phyloP scores from a whole-genome alignment of 1,140 invertebrate genomes.

The Listronotus bonariensis region DNA sequence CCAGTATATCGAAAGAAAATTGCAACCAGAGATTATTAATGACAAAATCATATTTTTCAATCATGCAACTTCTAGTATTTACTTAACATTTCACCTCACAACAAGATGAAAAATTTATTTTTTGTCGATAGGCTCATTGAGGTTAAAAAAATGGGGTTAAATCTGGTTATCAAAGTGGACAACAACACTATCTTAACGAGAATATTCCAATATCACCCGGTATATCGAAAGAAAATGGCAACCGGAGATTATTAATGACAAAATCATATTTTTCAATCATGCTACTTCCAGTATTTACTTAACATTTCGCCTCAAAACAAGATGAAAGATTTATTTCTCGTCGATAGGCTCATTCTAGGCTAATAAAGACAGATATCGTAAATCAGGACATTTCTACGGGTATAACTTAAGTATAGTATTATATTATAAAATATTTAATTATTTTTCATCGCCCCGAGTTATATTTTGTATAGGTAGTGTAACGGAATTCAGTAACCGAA shows the following conservation, averaged over 20 bases:
- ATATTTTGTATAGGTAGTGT: conserved; percentile 8
- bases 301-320: not conserved
- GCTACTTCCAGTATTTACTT: too few relatives aligned
- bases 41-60: too few relatives aligned
- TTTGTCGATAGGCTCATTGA: too few relatives aligned
- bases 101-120: too few relatives aligned
- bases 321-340: conserved; percentile 5
- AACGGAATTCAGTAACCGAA: conserved; percentile 10
- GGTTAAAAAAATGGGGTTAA: too few relatives aligned
- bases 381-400: conserved; percentile 10
- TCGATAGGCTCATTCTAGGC: conserved; percentile 10
- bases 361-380: conserved; percentile 13
- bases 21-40: too few relatives aligned
- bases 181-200: too few relatives aligned
- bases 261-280: conserved; percentile 11
- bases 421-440: conserved; percentile 14
- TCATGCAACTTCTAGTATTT: too few relatives aligned
- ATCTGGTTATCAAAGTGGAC: too few relatives aligned
- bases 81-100: too few relatives aligned
- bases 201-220: too few relatives aligned
- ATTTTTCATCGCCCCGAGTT: not conserved
- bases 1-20: not conserved
- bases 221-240: not conserved
- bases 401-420: conserved; percentile 10
- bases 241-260: conserved; percentile 2